These are phyloP conservation scores for Rana temporaria DNA, from an alignment of 2,113 vertebrate genomes.

Conservation along the genomic window DNA sequence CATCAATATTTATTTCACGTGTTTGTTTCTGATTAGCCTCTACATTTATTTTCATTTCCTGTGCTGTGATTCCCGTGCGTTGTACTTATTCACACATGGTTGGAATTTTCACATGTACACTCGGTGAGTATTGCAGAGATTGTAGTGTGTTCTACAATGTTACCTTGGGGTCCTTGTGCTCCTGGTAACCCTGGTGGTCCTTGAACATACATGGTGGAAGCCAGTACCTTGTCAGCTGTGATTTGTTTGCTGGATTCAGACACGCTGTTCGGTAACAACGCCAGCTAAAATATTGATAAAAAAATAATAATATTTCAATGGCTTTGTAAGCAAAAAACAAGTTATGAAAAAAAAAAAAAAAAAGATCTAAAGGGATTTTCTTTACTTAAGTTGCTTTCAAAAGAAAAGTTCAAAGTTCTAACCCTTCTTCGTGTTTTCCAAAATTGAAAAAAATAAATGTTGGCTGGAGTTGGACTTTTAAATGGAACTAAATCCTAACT, in stretches of 20 bases:
- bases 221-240: constrained; percentile 83
- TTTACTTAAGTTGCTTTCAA: not conserved
- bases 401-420: not conserved
- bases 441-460: too few species aligned
- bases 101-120: not conserved
- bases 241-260: constrained; percentile 86
- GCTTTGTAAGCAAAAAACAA: too few species aligned
- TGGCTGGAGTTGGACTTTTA: too few species aligned
- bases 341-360: too few species aligned
- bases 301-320: not conserved
- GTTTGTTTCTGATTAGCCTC: not conserved
- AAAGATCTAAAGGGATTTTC: too few species aligned
- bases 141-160: constrained; percentile 47
- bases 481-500: too few species aligned
- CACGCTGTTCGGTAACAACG: constrained; percentile 85
- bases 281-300: constrained; percentile 75
- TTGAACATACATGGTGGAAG: constrained; percentile 80
- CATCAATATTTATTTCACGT: too few species aligned
- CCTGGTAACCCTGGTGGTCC: constrained; percentile 88
- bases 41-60: constrained; percentile 6
- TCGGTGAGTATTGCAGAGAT: not conserved
- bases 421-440: not conserved
- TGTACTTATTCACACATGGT: constrained; percentile 6
- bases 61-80: not conserved
- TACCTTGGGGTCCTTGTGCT: constrained; percentile 85